A percentile compares a stretch with the other conserved stretches of the same genome.
Conservation (phyloP, 2,797 vertebrate genomes). For the Leuciscus waleckii region DNA sequence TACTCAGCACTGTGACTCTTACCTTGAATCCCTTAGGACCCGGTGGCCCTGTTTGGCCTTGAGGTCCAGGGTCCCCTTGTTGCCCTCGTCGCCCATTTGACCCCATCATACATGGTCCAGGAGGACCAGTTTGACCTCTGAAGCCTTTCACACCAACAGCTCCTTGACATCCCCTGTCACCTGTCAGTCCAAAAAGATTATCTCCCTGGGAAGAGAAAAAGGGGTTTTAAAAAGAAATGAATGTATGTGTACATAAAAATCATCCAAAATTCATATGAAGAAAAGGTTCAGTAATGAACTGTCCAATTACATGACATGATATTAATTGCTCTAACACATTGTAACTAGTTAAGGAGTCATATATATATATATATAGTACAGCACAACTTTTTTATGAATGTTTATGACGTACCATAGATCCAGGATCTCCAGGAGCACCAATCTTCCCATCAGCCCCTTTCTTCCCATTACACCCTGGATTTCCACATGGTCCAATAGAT, state of each 20-base stretch:
- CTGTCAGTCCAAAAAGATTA: constrained; percentile 55
- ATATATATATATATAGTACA: too few species aligned
- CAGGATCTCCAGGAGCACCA: constrained; percentile 67
- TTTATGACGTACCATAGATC: constrained; percentile 65
- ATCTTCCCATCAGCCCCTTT: constrained; percentile 64
- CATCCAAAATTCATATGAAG: background rate
- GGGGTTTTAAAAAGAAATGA: background rate
- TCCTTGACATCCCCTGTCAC: constrained; percentile 69
- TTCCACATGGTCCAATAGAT: constrained; percentile 60
- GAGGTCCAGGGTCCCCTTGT: constrained; percentile 67
- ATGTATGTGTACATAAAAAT: background rate
- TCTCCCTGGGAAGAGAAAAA: constrained; percentile 68
- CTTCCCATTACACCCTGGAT: constrained; percentile 66
- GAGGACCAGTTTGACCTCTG: constrained; percentile 65
- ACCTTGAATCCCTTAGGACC: constrained; percentile 74
- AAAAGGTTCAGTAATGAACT: background rate
- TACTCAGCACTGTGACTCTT: background rate
- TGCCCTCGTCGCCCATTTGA: constrained; percentile 69
- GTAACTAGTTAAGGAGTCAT: background rate
- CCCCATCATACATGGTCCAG: constrained; percentile 67
- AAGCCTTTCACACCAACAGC: constrained; percentile 66
- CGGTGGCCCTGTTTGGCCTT: constrained; percentile 64
- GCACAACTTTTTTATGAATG: background rate
- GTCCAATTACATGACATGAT: background rate
- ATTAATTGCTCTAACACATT: background rate